Conservation (phyloP, 2,797 vertebrate species). For the Molothrus aeneus region DNA sequence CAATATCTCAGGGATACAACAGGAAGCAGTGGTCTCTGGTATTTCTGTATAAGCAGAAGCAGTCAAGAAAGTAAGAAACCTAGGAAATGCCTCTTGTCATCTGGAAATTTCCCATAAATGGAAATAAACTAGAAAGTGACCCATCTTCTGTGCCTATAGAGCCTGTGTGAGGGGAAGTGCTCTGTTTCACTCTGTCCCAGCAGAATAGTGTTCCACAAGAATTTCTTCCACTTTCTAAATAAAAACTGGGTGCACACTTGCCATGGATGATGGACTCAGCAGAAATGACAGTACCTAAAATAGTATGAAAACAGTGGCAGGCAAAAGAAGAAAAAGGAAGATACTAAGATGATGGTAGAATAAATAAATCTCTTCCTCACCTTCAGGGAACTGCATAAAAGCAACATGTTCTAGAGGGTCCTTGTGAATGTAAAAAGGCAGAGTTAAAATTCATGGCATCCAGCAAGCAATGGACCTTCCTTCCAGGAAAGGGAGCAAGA, state of each 20-base stretch:
- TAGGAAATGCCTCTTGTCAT: not conserved
- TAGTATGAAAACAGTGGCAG: not conserved
- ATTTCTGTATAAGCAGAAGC: not conserved
- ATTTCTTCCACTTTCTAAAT: not conserved
- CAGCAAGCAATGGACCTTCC: not conserved
- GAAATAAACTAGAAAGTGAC: not conserved
- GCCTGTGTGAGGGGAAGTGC: not conserved
- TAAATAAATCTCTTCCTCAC: not conserved
- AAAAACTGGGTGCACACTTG: not conserved
- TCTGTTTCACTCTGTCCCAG: not conserved
- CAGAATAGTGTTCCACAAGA: not conserved
- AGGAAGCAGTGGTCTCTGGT: not conserved
- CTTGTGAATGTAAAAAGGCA: not conserved
- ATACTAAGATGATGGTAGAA: not conserved
- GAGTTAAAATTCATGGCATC: not conserved
- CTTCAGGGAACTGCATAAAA: not conserved
- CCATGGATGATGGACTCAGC: not conserved
- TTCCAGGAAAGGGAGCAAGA: not conserved
- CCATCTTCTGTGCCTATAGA: not conserved
- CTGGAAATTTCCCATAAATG: slow-evolving; percentile 10
- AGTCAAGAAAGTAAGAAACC: not conserved
- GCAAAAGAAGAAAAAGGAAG: not conserved
- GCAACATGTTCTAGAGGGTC: not conserved
- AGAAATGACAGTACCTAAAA: not conserved
- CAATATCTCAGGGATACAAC: not conserved